Conservation (phyloP, 2,113 vertebrate species). For the Cromileptes altivelis region DNA sequence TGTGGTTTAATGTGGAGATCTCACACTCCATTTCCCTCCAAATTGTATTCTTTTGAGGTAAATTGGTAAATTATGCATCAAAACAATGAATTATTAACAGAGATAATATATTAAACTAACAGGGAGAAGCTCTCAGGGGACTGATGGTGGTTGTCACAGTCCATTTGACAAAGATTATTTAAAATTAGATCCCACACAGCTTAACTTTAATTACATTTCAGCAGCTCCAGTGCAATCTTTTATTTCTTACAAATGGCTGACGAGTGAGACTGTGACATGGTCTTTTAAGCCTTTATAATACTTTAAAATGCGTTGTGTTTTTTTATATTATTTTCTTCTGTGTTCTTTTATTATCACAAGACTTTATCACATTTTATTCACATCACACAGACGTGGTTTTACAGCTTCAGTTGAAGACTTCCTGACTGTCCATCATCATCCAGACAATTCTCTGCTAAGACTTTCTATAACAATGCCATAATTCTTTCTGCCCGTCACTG, state of each 20-base stretch:
- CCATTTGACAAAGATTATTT: conserved; percentile 48
- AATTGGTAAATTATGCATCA: conserved; percentile 52
- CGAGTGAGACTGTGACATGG: conserved; percentile 37
- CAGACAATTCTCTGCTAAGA: conserved; percentile 13
- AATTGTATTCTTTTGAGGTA: conserved; percentile 40
- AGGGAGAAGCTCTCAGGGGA: conserved; percentile 41
- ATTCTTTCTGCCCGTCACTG: conserved; percentile 15
- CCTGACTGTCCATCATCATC: conserved; percentile 63
- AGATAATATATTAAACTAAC: conserved; percentile 55
- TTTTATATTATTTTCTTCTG: conserved; percentile 13
- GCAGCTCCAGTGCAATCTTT: conserved; percentile 82
- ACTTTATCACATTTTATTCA: conserved; percentile 35
- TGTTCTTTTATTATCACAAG: not conserved
- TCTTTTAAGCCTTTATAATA: conserved; percentile 45
- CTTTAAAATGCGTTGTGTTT: conserved; percentile 15
- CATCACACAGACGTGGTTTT: conserved; percentile 39
- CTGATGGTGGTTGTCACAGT: conserved; percentile 36
- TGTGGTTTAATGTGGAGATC: conserved; percentile 10
- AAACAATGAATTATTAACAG: conserved; percentile 56
- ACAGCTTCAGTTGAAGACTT: conserved; percentile 72
- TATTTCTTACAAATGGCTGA: conserved; percentile 62
- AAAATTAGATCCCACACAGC: conserved; percentile 44
- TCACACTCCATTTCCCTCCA: conserved; percentile 29
- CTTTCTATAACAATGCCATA: conserved; percentile 35
- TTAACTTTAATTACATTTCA: conserved; percentile 70